phyloP scores from a whole-genome alignment of 30 jellyfish, hydroid and myxozoan genomes.

The Hydra vulgaris region DNA sequence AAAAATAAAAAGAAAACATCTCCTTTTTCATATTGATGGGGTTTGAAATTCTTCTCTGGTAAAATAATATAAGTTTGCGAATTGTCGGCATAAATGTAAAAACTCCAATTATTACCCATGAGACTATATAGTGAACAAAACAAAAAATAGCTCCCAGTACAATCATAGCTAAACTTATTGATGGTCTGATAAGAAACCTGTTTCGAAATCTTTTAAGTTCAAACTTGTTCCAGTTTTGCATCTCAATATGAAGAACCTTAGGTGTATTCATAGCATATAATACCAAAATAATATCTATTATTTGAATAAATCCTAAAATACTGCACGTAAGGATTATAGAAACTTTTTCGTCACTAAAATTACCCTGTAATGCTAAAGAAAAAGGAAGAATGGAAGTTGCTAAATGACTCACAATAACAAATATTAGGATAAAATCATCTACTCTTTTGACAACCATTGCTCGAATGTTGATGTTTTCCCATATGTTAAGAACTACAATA shows the following conservation, averaged over 20 bases:
- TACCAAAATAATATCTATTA: constrained; percentile 5
- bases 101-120: constrained; percentile 29
- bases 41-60: not conserved
- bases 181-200: not conserved
- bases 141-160: constrained; percentile 10
- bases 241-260: constrained; percentile 18
- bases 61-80: constrained; percentile 5
- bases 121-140: constrained; percentile 5
- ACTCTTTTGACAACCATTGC: constrained; percentile 17
- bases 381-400: constrained; percentile 10
- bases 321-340: constrained; percentile 7
- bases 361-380: constrained; percentile 33
- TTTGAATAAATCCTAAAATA: not conserved
- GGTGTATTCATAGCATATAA: constrained; percentile 17
- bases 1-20: constrained; percentile 6
- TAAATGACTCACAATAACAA: constrained; percentile 1
- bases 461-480: constrained; percentile 30
- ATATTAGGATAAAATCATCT: constrained; percentile 17
- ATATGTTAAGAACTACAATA: constrained; percentile 17
- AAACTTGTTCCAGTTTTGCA: constrained; percentile 6
- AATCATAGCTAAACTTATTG: constrained; percentile 6
- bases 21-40: not conserved
- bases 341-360: constrained; percentile 1
- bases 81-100: constrained; percentile 6
- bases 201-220: constrained; percentile 16